Conservation (phyloP, 2,888 invertebrate species). For the Ecliptopera silaceata region DNA sequence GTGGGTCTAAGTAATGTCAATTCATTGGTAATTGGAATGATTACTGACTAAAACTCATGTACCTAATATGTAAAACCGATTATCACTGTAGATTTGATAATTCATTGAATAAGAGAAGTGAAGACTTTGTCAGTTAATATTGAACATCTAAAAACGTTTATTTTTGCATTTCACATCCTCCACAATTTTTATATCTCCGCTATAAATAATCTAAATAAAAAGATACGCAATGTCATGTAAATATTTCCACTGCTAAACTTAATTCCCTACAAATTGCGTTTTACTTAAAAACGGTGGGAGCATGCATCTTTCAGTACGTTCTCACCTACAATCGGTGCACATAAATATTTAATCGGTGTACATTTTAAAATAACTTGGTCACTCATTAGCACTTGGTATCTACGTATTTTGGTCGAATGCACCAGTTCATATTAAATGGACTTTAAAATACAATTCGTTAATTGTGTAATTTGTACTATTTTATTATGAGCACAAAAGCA, state of each 20-base stretch:
- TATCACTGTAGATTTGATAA: too few relatives aligned
- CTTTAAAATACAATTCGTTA: not conserved
- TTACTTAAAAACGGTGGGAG: conserved; percentile 2
- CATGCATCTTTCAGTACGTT: not conserved
- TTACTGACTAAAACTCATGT: too few relatives aligned
- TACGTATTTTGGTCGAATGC: not conserved
- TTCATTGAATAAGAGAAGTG: too few relatives aligned
- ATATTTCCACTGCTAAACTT: not conserved
- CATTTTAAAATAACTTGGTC: not conserved
- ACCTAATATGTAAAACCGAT: too few relatives aligned
- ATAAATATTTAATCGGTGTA: not conserved
- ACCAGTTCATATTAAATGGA: not conserved
- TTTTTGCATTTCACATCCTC: too few relatives aligned
- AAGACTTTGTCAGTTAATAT: too few relatives aligned
- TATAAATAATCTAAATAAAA: not conserved
- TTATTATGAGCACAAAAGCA: too few relatives aligned
- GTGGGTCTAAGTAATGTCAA: too few relatives aligned
- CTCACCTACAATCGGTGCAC: not conserved
- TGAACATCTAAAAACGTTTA: too few relatives aligned
- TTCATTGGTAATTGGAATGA: too few relatives aligned
- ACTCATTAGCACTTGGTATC: not conserved
- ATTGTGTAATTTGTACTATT: too few relatives aligned
- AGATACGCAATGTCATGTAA: not conserved
- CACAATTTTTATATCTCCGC: too few relatives aligned
- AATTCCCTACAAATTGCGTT: not conserved